Base-by-base conservation (phyloP, 2,888 invertebrate genomes). In the Syrphus vitripennis region DNA sequence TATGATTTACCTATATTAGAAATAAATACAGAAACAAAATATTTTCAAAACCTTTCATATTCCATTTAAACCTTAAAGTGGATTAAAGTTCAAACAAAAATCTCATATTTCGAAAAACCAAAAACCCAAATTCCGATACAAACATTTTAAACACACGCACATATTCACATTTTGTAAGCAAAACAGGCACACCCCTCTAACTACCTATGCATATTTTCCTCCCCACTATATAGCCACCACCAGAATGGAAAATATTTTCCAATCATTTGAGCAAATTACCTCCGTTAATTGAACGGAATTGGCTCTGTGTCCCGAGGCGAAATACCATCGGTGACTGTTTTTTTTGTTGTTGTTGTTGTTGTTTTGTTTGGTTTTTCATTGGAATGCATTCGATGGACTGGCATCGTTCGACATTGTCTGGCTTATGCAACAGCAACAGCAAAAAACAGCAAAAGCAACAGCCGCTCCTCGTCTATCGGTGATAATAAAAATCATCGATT, bases 401-500 rank as follows among this genome's bases (percentile, higher is more conserved):
- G 37, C 31, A 4, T 34, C 1, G 16, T 3, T 1, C 4, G 53
- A 26, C 53, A 7, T 12, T 16, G 31, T 0, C 19, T 19, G 10
- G 31, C 10, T 29, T 57, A 19, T 45, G 57, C 19, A 10, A 19
- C 48, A 34, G 21, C 24, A 14, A 14, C 24, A 42, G 3, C 14
- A n/a, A n/a, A n/a, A n/a, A n/a, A n/a, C n/a, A n/a, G 45, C 9
- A 7, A 7, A 57, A 34, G 21, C 24, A 14, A 14, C 31, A 48
- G 7, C 16, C 61, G 16, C 10, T 37, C 29, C 29, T 10, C 63
- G n/a, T n/a, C 65, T 24, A 40, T 42, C 59, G 45, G 59, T 78
- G 82, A 72, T 86, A 82, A 82, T 86, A 83, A 87, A 87, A 87
- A 87, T 87, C 83, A 87, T 87, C 83, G 87, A 87, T 87, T 83